Percentiles rank a stretch among this genome's conserved stretches.
These are phyloP conservation scores for Periplaneta americana DNA, from an alignment of 1,140 invertebrate species.

Conservation along the genomic window DNA sequence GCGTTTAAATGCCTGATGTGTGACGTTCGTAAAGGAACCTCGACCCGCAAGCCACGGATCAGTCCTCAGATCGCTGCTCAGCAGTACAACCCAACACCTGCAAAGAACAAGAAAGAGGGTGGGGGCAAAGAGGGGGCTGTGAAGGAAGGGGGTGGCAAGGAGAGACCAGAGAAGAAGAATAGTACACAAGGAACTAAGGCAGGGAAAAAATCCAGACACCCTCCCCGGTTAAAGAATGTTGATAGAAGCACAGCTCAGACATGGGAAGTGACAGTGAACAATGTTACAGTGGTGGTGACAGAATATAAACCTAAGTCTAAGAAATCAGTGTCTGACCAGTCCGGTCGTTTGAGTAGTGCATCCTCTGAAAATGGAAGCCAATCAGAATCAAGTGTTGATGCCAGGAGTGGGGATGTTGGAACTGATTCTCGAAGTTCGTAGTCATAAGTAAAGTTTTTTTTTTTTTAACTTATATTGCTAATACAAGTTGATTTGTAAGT, in stretches of 20 bases:
- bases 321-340: constrained; percentile 32
- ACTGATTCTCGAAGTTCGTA: constrained; percentile 35
- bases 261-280: constrained; percentile 91
- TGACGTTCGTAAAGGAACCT: constrained; percentile 92
- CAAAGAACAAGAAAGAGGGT: constrained; percentile 52
- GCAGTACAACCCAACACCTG: constrained; percentile 62
- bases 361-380: constrained; percentile 56
- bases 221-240: constrained; percentile 81
- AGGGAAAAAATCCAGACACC: constrained; percentile 26
- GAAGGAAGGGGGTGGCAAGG: constrained; percentile 36
- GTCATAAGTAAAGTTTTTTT: constrained; percentile 10
- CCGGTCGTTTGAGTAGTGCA: constrained; percentile 47
- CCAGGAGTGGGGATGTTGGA: constrained; percentile 45
- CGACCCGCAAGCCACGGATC: constrained; percentile 82
- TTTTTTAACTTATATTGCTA: not conserved
- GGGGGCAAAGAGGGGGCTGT: constrained; percentile 43
- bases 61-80: constrained; percentile 85
- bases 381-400: constrained; percentile 55
- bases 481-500: not conserved
- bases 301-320: constrained; percentile 88
- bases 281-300: constrained; percentile 93
- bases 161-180: constrained; percentile 37
- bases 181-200: constrained; percentile 20
- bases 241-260: constrained; percentile 83
- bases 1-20: constrained; percentile 99